Evolutionary conservation across 2,888 invertebrate species (phyloP).

Genomic region (Xylota sylvarum): DNA sequence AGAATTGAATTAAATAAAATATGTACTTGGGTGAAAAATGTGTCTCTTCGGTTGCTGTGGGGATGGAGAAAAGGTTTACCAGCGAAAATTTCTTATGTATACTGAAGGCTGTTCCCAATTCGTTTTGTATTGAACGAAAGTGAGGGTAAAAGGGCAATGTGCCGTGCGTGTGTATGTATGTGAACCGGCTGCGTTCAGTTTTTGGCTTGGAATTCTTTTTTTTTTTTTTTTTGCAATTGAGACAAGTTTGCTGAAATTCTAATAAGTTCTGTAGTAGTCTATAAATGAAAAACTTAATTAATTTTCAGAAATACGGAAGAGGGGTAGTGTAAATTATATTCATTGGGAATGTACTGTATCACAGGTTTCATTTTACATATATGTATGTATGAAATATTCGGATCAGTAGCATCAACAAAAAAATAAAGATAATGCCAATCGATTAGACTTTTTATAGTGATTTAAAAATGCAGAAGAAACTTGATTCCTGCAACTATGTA

Average conservation of each 20-base stretch:
- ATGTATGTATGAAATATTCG: too few relatives aligned
- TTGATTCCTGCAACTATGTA: too few relatives aligned
- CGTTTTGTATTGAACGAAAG: conserved; percentile 24
- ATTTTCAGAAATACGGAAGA: too few relatives aligned
- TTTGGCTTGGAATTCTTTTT: conserved; percentile 1
- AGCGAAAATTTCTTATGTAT: conserved; percentile 19
- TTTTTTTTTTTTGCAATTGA: not conserved
- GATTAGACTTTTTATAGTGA: too few relatives aligned
- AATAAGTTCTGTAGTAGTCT: too few relatives aligned
- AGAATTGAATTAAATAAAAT: conserved; percentile 10
- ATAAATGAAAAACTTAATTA: too few relatives aligned
- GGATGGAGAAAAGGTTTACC: not conserved
- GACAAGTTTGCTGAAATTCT: too few relatives aligned
- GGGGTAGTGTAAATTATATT: not conserved
- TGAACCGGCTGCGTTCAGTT: not conserved
- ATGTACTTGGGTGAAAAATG: not conserved
- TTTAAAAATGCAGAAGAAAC: too few relatives aligned
- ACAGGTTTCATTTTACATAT: too few relatives aligned
- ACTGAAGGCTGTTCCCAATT: not conserved
- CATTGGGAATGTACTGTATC: too few relatives aligned
- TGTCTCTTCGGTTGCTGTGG: not conserved
- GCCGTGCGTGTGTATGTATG: not conserved
- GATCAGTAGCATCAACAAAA: too few relatives aligned
- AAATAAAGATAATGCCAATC: too few relatives aligned
- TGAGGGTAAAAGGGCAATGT: not conserved